Percentiles rank a stretch among this genome's conserved stretches.
Conservation (phyloP, 1,140 invertebrate species). For the Pachypeltis micranthus region DNA sequence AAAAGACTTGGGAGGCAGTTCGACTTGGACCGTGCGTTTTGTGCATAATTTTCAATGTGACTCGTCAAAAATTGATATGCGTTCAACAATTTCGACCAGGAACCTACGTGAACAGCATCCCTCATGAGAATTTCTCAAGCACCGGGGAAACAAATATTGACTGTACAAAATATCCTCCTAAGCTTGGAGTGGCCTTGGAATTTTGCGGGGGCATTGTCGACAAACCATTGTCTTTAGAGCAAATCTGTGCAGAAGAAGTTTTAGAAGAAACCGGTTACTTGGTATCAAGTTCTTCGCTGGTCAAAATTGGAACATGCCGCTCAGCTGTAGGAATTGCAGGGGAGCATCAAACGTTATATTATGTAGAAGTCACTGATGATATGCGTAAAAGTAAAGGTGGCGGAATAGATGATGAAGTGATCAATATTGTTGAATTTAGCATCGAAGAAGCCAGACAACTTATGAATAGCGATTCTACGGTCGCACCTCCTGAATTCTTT, state of each 20-base stretch:
- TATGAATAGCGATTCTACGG: background rate
- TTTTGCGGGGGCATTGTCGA: constrained; percentile 1
- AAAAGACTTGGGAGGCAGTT: background rate
- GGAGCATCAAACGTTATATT: background rate
- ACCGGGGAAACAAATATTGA: background rate
- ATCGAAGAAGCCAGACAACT: background rate
- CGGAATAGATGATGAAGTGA: background rate
- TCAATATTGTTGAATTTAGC: background rate
- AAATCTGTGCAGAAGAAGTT: background rate
- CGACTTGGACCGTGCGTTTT: background rate
- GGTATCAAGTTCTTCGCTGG: background rate
- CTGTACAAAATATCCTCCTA: background rate
- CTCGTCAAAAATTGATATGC: background rate
- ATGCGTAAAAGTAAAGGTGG: background rate
- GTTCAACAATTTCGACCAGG: background rate
- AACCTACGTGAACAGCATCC: background rate
- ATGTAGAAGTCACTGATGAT: background rate
- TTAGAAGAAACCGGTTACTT: background rate
- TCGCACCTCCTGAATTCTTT: background rate
- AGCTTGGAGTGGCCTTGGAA: background rate
- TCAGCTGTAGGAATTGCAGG: background rate
- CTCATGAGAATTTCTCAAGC: background rate
- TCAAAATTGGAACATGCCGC: background rate
- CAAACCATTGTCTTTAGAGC: background rate
- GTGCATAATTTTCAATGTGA: background rate